Conservation (phyloP, 2,888 invertebrate genomes). For the Hipparchia semele region DNA sequence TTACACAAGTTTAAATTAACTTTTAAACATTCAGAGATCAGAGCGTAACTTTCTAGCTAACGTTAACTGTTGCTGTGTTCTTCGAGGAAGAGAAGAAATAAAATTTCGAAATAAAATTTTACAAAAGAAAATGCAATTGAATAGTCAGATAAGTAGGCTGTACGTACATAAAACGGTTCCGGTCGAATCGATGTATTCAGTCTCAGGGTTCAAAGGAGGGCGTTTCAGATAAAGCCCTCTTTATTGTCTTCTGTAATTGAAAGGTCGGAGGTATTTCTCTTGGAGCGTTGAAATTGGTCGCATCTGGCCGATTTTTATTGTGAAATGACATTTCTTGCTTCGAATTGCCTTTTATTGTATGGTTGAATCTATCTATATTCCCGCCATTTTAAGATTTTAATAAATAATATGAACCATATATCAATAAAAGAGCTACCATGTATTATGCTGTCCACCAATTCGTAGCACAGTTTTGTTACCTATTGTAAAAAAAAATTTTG, state of each 20-base stretch:
- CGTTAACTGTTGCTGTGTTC: too few relatives aligned
- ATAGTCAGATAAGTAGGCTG: not conserved
- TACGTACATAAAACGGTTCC: slow-evolving; percentile 16
- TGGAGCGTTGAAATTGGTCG: slow-evolving; percentile 66
- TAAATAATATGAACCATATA: not conserved
- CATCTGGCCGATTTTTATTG: slow-evolving; percentile 60
- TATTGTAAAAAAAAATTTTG: too few relatives aligned
- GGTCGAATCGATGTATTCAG: slow-evolving; percentile 21
- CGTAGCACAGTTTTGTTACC: too few relatives aligned
- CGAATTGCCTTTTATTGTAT: slow-evolving; percentile 26
- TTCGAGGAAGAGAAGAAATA: too few relatives aligned
- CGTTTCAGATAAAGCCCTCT: slow-evolving; percentile 65
- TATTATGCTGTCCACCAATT: too few relatives aligned
- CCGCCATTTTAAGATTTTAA: not conserved
- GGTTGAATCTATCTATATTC: not conserved
- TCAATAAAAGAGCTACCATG: not conserved
- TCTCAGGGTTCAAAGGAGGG: slow-evolving; percentile 42
- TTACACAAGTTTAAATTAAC: not conserved
- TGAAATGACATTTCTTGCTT: slow-evolving; percentile 51
- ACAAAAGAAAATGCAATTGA: slow-evolving; percentile 20
- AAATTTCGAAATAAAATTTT: not conserved
- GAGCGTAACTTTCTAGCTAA: too few relatives aligned
- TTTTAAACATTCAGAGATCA: not conserved
- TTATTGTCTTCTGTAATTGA: slow-evolving; percentile 79
- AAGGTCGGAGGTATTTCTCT: slow-evolving; percentile 69